Base-by-base conservation (phyloP, 2,888 invertebrate genomes). In the Lasioglossum morio region DNA sequence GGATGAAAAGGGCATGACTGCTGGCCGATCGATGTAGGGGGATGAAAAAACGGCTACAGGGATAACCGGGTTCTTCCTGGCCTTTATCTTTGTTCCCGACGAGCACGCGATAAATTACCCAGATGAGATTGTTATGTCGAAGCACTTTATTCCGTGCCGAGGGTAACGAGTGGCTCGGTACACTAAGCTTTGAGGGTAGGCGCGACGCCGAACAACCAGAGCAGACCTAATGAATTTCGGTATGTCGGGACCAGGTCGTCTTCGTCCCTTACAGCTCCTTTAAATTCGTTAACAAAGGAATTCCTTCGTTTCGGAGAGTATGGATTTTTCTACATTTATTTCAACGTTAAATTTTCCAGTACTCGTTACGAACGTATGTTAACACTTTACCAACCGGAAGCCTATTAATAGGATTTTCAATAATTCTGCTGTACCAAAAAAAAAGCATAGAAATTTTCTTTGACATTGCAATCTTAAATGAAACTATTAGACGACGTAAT, bases 101-200 rank as follows among this genome's bases (percentile, higher is more conserved):
- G n/a, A 79, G 69, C 81, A 27, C 77, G 79, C 76, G 72, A 89
- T 89, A 84, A 87, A 89, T 87, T 89, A 87, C 60, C 69, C 43
- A 48, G 78, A 89, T 85, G 83, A 89, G 84, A 89, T 87, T 89
- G 81, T 89, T 89, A 86, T 78, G 74, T 83, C 79, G 81, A 63
- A 79, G 70, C 79, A 79, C 81, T 89, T 87, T 82, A 89, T 89
- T 76, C 82, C 74, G 16, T 40, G 80, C 48, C 75, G 82, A 16
- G 53, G 78, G 72, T 78, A 82, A 83, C 84, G 79, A 88, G 88
- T 84, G 79, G 73, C 88, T 57, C 63, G 70, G 81, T 85, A 79
- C 77, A 77, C 76, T 81, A 40, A 74, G 76, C 73, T 78, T 72
- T 48, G 79, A 89, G 85, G 34, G 37, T 74, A 40, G 76, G 12